Percentiles rank a stretch among this genome's conserved stretches.
Conservation (phyloP, 1,140 invertebrate species). For the Laodelphax striatellus region DNA sequence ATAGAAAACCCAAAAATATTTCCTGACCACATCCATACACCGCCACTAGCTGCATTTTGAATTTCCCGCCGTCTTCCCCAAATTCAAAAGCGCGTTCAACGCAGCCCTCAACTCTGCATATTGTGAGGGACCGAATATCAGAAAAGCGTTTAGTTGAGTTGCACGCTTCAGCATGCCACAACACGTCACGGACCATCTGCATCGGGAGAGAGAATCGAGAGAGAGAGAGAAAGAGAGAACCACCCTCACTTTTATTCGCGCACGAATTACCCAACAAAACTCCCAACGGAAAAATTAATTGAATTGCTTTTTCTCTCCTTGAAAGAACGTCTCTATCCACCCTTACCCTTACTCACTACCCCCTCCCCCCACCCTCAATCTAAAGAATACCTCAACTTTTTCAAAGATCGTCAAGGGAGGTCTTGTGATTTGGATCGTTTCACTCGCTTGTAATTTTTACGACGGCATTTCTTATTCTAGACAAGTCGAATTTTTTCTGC, state of each 20-base stretch:
- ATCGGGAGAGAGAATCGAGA: background rate
- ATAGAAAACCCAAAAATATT: too few species aligned
- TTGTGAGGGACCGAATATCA: background rate
- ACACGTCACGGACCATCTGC: conserved; percentile 13
- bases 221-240: too few species aligned
- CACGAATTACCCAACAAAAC: conserved; percentile 16
- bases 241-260: conserved; percentile 10
- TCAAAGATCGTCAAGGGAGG: too few species aligned
- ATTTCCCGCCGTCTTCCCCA: too few species aligned
- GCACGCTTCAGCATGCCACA: conserved; percentile 4
- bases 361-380: background rate
- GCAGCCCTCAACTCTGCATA: background rate
- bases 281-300: conserved; percentile 22
- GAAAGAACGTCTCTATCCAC: background rate
- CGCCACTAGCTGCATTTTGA: too few species aligned
- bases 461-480: conserved; percentile 4
- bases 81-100: too few species aligned
- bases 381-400: too few species aligned
- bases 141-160: conserved; percentile 7
- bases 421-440: background rate
- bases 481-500: conserved; percentile 3
- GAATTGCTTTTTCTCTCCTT: conserved; percentile 18
- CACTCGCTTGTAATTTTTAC: conserved; percentile 5
- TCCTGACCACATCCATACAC: too few species aligned
- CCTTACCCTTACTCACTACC: background rate